phyloP scores from a whole-genome alignment of 2,888 invertebrate species.

The Cephus nigrinus region DNA sequence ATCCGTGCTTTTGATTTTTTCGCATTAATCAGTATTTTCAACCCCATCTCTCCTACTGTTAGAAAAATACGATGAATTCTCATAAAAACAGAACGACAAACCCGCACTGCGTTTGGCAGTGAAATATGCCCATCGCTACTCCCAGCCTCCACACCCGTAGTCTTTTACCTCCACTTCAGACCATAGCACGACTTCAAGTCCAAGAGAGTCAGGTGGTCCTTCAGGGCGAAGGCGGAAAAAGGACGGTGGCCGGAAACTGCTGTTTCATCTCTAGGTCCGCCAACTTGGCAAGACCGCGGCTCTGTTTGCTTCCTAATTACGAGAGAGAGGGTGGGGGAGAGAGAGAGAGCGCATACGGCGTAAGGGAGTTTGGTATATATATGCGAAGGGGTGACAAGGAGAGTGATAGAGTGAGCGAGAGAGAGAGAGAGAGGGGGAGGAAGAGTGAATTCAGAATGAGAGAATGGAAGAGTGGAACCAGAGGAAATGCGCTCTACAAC shows the following conservation, averaged over 20 bases:
- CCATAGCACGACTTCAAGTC: not conserved
- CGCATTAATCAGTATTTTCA: too few species aligned
- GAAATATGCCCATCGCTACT: constrained; percentile 22
- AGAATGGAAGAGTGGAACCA: too few species aligned
- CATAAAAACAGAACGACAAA: constrained; percentile 12
- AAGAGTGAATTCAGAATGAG: not conserved
- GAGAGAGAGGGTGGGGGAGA: constrained; percentile 21
- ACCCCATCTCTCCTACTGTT: not conserved
- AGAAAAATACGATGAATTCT: constrained; percentile 16
- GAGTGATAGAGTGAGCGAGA: constrained; percentile 1
- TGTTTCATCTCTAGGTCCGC: constrained; percentile 56
- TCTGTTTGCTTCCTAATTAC: constrained; percentile 61
- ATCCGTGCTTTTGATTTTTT: too few species aligned
- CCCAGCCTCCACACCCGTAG: constrained; percentile 9
- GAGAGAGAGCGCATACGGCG: constrained; percentile 24
- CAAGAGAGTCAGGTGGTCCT: constrained; percentile 31
- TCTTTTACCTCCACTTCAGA: constrained; percentile 14
- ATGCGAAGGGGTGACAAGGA: constrained; percentile 1
- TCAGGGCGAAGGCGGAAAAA: constrained; percentile 33
- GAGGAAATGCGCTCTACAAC: constrained; percentile 37
- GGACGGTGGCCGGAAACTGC: constrained; percentile 49
- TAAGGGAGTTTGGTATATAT: not conserved
- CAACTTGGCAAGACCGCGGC: constrained; percentile 56
- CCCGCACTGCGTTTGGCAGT: constrained; percentile 28
- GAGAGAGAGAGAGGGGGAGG: not conserved